Conservation (phyloP, 1,140 invertebrate genomes). For the Heliconius himera region DNA sequence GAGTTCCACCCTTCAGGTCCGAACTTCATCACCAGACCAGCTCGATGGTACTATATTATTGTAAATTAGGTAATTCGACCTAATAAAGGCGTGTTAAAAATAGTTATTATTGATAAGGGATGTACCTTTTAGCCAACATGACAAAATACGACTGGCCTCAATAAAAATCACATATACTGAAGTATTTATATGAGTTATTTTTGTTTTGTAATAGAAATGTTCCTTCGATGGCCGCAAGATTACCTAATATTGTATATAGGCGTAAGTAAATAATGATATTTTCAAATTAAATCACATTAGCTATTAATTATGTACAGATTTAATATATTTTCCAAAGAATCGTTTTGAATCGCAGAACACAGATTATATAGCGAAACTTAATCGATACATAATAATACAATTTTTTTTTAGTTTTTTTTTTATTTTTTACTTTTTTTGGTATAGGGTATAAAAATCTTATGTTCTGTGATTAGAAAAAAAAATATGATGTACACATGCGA, state of each 20-base stretch:
- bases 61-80: too few species aligned
- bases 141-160: too few species aligned
- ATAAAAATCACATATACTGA: too few species aligned
- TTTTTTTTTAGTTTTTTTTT: too few species aligned
- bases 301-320: background rate
- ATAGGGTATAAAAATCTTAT: background rate
- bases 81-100: too few species aligned
- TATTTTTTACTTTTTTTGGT: background rate
- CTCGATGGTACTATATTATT: too few species aligned
- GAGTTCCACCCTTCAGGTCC: too few species aligned
- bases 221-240: constrained; percentile 2
- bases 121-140: too few species aligned
- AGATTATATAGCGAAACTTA: background rate
- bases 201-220: background rate
- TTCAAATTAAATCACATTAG: background rate
- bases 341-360: background rate
- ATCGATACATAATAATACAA: background rate
- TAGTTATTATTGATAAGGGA: background rate
- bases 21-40: too few species aligned
- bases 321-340: background rate
- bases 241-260: background rate
- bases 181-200: too few species aligned
- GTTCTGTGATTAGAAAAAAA: background rate
- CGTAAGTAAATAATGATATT: background rate
- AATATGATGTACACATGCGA: background rate